Percentiles rank a stretch among this genome's conserved stretches.
Evolutionary conservation across 2,888 invertebrate species (phyloP).

Genomic region (Tipula unca): DNA sequence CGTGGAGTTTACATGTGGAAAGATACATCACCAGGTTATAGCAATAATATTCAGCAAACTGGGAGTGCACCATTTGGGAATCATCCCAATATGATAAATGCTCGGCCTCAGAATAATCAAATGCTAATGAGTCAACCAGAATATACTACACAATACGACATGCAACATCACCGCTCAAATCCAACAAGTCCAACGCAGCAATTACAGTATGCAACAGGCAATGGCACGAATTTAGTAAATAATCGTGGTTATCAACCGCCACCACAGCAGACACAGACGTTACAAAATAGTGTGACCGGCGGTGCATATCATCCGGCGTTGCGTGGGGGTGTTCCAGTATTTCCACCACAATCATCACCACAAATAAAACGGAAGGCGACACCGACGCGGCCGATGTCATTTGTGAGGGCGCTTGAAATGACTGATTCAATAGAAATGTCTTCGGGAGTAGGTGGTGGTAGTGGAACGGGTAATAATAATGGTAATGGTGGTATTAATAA

Average conservation of each 20-base stretch:
- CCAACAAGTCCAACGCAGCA: constrained; percentile 60
- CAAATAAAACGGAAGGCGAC: constrained; percentile 51
- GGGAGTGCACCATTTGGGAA: constrained; percentile 24
- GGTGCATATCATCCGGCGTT: constrained; percentile 52
- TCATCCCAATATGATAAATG: constrained; percentile 25
- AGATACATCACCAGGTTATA: constrained; percentile 60
- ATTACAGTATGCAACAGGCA: constrained; percentile 28
- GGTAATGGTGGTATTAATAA: not conserved
- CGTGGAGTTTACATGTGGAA: constrained; percentile 74
- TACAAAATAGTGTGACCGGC: constrained; percentile 22
- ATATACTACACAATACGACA: constrained; percentile 43
- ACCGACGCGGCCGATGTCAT: constrained; percentile 68
- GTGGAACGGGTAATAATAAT: constrained; percentile 9
- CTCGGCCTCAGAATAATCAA: constrained; percentile 21
- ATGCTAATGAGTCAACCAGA: constrained; percentile 24
- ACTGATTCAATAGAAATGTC: constrained; percentile 80
- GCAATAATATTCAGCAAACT: constrained; percentile 22
- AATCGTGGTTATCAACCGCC: constrained; percentile 26
- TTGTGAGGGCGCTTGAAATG: constrained; percentile 83
- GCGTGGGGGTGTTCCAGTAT: constrained; percentile 60
- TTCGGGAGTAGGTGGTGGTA: constrained; percentile 31
- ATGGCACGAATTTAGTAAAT: constrained; percentile 24
- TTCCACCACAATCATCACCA: constrained; percentile 51
- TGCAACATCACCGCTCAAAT: constrained; percentile 57
- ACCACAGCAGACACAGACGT: constrained; percentile 25